Percentiles rank a stretch among this genome's conserved stretches.
phyloP scores from a whole-genome alignment of 2,888 invertebrate genomes.

The Drosophila greeni region DNA sequence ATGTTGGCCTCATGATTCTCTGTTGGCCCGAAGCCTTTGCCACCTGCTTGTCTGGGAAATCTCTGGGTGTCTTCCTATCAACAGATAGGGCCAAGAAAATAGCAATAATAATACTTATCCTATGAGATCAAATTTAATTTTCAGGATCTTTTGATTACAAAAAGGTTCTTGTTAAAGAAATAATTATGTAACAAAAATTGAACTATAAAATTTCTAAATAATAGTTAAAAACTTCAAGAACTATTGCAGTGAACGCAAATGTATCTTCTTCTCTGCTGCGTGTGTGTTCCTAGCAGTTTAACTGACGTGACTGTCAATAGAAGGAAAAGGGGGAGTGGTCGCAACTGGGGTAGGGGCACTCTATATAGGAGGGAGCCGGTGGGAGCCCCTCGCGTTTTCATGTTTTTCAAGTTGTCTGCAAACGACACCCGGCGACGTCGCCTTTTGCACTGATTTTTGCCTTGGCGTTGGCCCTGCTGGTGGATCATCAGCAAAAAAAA shows the following conservation, averaged over 20 bases:
- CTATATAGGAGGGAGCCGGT: slow-evolving; percentile 12
- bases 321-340: slow-evolving; percentile 23
- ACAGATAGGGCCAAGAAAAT: slow-evolving; percentile 4
- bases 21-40: slow-evolving; percentile 57
- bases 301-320: slow-evolving; percentile 66
- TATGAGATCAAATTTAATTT: rapidly evolving
- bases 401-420: slow-evolving; percentile 64
- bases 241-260: not conserved
- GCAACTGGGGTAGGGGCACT: not conserved
- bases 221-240: not conserved
- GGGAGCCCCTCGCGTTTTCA: slow-evolving; percentile 27
- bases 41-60: slow-evolving; percentile 70
- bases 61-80: slow-evolving; percentile 34
- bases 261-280: slow-evolving; percentile 46
- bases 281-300: slow-evolving; percentile 68
- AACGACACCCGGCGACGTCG: slow-evolving; percentile 61
- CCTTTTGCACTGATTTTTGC: slow-evolving; percentile 57
- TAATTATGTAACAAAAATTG: not conserved
- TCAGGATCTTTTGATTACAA: not conserved
- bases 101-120: not conserved
- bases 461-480: slow-evolving; percentile 17
- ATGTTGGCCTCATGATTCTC: slow-evolving; percentile 44
- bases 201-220: not conserved
- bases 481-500: slow-evolving; percentile 56
- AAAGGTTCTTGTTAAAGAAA: no score